phyloP scores from a whole-genome alignment of 2,888 invertebrate genomes.

The Apotomis capreana region DNA sequence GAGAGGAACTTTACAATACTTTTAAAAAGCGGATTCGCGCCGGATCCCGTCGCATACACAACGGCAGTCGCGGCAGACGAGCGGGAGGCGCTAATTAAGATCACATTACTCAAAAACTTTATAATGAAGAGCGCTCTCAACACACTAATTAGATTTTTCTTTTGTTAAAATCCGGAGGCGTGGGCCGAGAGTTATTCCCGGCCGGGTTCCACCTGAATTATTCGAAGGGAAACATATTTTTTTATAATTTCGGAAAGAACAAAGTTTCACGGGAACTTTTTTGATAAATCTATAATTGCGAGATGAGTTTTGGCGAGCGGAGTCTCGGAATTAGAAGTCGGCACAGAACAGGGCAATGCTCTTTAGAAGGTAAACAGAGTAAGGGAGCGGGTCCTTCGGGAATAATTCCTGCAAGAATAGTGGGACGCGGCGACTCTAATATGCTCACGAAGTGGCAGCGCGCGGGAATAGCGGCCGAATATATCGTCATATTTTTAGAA shows the following conservation, averaged over 20 bases:
- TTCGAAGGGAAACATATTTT: constrained; percentile 38
- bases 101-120: constrained; percentile 42
- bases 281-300: constrained; percentile 42
- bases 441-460: constrained; percentile 26
- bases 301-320: constrained; percentile 26
- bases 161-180: constrained; percentile 41
- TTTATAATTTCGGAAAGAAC: constrained; percentile 30
- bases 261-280: constrained; percentile 36
- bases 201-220: constrained; percentile 35
- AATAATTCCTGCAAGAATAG: constrained; percentile 32
- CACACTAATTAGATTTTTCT: constrained; percentile 42
- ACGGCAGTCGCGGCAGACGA: constrained; percentile 20
- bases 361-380: constrained; percentile 23
- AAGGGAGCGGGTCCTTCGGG: background rate
- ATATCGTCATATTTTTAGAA: constrained; percentile 34
- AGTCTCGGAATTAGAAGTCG: constrained; percentile 13
- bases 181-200: constrained; percentile 31
- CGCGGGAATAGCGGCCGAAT: constrained; percentile 11
- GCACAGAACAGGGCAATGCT: constrained; percentile 1
- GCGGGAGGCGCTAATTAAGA: constrained; percentile 39
- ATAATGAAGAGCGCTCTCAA: constrained; percentile 42
- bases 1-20: constrained; percentile 4
- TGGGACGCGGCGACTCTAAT: constrained; percentile 22
- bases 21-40: constrained; percentile 4
- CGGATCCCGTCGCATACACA: background rate